Conservation (phyloP, 1,140 invertebrate genomes). For the Drosophila asahinai region DNA sequence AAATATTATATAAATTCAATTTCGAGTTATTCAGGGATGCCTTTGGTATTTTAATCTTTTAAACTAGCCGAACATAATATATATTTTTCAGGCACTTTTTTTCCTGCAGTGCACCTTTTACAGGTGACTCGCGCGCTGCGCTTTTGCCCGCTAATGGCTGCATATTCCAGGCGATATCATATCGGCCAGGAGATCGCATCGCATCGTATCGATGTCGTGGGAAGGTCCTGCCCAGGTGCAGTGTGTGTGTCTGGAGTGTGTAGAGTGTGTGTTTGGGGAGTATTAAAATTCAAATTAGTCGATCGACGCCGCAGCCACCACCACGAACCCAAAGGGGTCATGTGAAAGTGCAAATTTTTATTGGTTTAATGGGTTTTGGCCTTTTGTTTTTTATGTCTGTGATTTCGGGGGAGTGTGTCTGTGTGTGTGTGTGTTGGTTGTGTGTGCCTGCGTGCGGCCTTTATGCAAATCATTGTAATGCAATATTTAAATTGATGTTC, state of each 20-base stretch:
- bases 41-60: too few species aligned
- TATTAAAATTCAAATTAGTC: constrained; percentile 72
- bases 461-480: constrained; percentile 83
- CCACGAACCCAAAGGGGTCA: constrained; percentile 55
- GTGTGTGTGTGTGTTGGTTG: constrained; percentile 4
- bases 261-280: constrained; percentile 3
- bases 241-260: constrained; percentile 3
- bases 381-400: constrained; percentile 35
- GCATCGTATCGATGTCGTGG: constrained; percentile 73
- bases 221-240: constrained; percentile 51
- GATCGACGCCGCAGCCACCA: constrained; percentile 39
- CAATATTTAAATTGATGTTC: constrained; percentile 82
- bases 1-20: too few species aligned
- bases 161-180: not conserved
- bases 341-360: constrained; percentile 82
- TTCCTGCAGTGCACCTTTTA: constrained; percentile 10
- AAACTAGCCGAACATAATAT: too few species aligned
- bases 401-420: constrained; percentile 51
- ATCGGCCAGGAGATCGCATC: not conserved
- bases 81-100: not conserved
- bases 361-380: constrained; percentile 67
- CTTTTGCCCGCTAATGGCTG: constrained; percentile 43
- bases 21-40: too few species aligned
- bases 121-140: constrained; percentile 28
- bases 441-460: constrained; percentile 44